Evolutionary conservation across 2,888 invertebrate genomes (phyloP).

Genomic region (Camponotus fellah): DNA sequence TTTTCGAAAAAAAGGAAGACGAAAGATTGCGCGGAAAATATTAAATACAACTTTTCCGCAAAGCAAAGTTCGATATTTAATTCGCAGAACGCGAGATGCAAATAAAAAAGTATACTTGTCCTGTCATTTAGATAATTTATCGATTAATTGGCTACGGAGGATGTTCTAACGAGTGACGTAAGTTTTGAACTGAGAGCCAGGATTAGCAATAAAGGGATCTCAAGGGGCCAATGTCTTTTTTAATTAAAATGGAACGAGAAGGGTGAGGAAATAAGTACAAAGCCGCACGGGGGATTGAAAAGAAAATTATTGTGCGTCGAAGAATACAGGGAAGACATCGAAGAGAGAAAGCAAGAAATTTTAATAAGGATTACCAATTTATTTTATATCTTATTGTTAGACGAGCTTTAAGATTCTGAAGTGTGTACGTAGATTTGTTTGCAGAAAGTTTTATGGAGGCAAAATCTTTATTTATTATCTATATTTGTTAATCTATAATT

Average conservation of each 20-base stretch:
- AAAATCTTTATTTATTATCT: no score
- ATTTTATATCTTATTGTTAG: neutral
- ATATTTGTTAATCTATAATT: no score
- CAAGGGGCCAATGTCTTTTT: slow-evolving; percentile 22
- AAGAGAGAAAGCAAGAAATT: slow-evolving; percentile 13
- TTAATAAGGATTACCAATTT: slow-evolving; percentile 23
- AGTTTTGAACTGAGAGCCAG: slow-evolving; percentile 1
- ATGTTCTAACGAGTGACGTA: neutral
- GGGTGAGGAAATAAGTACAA: slow-evolving; percentile 29
- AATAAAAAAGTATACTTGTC: slow-evolving; percentile 9
- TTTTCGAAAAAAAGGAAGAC: neutral
- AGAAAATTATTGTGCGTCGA: slow-evolving; percentile 14
- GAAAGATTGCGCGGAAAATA: neutral
- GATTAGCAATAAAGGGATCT: slow-evolving; percentile 7
- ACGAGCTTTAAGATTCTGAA: neutral
- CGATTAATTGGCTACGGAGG: slow-evolving; percentile 15
- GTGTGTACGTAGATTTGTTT: neutral
- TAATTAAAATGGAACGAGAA: slow-evolving; percentile 42
- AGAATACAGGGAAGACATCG: neutral
- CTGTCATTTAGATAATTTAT: slow-evolving; percentile 3
- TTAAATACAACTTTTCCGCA: neutral
- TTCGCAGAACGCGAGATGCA: neutral
- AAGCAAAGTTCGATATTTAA: neutral
- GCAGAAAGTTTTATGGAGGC: neutral
- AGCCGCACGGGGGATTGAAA: neutral